Base-by-base conservation (phyloP, 2,888 invertebrate species). In the Steromphala cineraria region DNA sequence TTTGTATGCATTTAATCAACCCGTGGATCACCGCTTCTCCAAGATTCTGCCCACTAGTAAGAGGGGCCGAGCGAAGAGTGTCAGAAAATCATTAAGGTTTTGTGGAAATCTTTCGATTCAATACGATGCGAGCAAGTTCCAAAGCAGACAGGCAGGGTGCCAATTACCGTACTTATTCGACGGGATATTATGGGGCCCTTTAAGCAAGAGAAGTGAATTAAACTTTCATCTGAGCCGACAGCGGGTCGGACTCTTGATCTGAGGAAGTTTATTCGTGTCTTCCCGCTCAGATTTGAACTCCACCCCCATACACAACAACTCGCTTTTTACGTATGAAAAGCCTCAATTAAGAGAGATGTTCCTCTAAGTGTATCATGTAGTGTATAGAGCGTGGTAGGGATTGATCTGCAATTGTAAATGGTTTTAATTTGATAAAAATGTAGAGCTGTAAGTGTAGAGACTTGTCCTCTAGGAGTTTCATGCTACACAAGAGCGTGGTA, bases 1-100 rank as follows among this genome's bases (percentile, higher is more conserved):
- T 76, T 76, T 76, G 53, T 76, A 76, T 76, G 76, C 53, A 76
- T 76, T 76, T 76, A 76, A 76, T 76, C 76, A 53, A 55, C 53
- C 53, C 36, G 24, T 21, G 36, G 76, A 76, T 76, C 76, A 55
- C 1, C 36, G 36, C 55, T 55, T 76, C 53, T 55, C n/a, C 53
- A 53, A 36, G 53, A 36, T 31, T 55, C 52, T 55, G 55, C 31
- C 76, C 53, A 55, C 28, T 15, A 24, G 76, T 71, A 76, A 76
- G 76, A 55, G 36, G 24, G 53, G 31, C 53, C n/a, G 31, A n/a
- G 53, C 24, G 28, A 19, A 76, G 55, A 76, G 76, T 55, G 55
- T 36, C 53, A 55, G 76, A 76, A 76, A 76, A 55, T 76, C 76
- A 76, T 76, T 76, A 76, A 36, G 55, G 53, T 55, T 36, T 76